These are phyloP conservation scores for Trigoniulus corallinus DNA, from an alignment of 1,140 invertebrate species.

Conservation along the genomic window DNA sequence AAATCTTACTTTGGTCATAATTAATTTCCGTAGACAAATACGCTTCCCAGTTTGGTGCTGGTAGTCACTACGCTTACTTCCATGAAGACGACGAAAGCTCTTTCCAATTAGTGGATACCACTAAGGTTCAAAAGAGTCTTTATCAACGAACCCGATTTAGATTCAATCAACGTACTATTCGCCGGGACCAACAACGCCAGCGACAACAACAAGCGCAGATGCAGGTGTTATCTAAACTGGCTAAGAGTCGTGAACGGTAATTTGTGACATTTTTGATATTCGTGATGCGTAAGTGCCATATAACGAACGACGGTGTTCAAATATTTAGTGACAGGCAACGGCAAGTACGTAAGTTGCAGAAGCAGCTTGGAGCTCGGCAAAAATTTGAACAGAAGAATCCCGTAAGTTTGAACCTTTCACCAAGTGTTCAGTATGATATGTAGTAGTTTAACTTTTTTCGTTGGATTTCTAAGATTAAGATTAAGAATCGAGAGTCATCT, in stretches of 20 bases:
- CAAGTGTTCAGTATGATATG: not conserved
- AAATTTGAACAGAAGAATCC: conserved; percentile 39
- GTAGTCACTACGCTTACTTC: conserved; percentile 90
- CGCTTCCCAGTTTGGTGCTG: conserved; percentile 82
- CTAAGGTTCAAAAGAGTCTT: conserved; percentile 71
- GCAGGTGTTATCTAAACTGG: conserved; percentile 32
- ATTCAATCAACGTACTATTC: conserved; percentile 59
- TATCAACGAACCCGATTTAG: conserved; percentile 76
- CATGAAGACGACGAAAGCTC: conserved; percentile 96
- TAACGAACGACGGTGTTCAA: not conserved
- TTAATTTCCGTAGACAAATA: conserved; percentile 59
- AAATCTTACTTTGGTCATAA: not conserved
- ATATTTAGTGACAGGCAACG: conserved; percentile 37
- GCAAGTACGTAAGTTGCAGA: conserved; percentile 58
- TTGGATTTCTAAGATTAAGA: too few relatives aligned
- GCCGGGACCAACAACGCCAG: conserved; percentile 43
- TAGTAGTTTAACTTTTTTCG: not conserved
- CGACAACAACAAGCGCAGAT: conserved; percentile 40
- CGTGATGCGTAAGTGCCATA: not conserved
- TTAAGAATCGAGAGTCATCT: conserved; percentile 92
- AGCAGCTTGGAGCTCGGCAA: conserved; percentile 54
- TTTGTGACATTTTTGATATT: not conserved
- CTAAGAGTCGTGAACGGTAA: conserved; percentile 33
- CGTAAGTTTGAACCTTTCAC: not conserved
- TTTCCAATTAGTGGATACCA: conserved; percentile 95